Conservation (phyloP, 2,888 invertebrate genomes). For the Choreutis nemorana region DNA sequence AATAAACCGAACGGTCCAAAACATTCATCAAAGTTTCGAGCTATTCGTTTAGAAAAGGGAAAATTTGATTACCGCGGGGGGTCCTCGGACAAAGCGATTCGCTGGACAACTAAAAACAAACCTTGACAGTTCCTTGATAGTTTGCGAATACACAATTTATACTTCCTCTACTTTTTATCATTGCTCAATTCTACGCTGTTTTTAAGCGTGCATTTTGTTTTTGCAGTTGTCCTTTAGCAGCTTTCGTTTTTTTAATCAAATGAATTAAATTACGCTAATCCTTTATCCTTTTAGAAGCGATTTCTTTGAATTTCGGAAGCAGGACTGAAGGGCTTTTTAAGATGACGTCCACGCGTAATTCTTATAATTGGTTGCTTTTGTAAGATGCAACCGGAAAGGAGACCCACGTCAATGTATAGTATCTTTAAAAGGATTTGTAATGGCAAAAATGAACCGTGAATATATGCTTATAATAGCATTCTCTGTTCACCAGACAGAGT, state of each 20-base stretch:
- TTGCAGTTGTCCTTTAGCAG: no score
- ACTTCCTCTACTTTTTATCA: no score
- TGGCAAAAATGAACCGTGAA: conserved; percentile 39
- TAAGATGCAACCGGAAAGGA: conserved; percentile 43
- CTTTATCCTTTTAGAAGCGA: conserved; percentile 27
- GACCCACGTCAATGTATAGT: conserved; percentile 47
- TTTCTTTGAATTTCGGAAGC: conserved; percentile 61
- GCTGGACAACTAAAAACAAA: conserved; percentile 22
- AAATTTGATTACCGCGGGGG: conserved; percentile 47
- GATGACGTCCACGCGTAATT: conserved; percentile 31
- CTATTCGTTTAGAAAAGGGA: conserved; percentile 18
- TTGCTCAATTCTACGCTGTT: no score
- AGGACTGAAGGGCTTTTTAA: conserved; percentile 34
- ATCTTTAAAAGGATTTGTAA: conserved; percentile 53
- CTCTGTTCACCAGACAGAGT: conserved; percentile 40
- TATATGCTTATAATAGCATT: conserved; percentile 27
- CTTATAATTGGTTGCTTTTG: conserved; percentile 57
- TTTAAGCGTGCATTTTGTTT: no score
- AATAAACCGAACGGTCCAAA: no score
- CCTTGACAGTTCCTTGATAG: conserved; percentile 20
- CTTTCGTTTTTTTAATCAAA: no score
- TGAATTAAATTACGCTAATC: conserved; percentile 45
- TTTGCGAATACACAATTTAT: conserved; percentile 20
- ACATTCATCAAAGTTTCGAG: no score
- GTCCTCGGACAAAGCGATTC: conserved; percentile 37